Conservation (phyloP, 2,888 invertebrate species). For the Papilio protenor region DNA sequence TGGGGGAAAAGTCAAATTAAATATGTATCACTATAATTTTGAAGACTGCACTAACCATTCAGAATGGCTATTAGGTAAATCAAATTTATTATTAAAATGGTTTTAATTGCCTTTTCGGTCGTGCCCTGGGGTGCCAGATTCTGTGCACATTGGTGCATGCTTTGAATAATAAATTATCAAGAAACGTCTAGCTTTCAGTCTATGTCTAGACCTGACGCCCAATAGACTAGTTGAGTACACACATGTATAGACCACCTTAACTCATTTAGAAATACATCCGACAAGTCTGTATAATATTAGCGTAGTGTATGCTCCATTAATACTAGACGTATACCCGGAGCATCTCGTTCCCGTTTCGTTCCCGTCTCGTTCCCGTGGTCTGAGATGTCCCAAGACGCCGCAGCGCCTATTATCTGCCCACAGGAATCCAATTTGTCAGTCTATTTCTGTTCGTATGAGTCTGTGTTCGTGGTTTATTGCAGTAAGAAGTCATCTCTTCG, state of each 20-base stretch:
- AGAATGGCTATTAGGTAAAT: not conserved
- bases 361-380: slow-evolving; percentile 48
- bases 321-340: not conserved
- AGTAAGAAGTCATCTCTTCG: not conserved
- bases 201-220: not conserved
- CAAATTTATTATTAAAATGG: slow-evolving; percentile 11
- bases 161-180: slow-evolving; percentile 6
- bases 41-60: not conserved
- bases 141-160: not conserved
- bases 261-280: slow-evolving; percentile 21
- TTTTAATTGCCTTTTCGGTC: not conserved
- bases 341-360: not conserved
- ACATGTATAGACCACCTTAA: not conserved
- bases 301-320: slow-evolving; percentile 20
- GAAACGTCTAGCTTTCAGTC: slow-evolving; percentile 9
- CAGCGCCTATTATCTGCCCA: slow-evolving; percentile 31
- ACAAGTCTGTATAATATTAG: slow-evolving; percentile 11
- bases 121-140: not conserved
- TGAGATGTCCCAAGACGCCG: slow-evolving; percentile 46
- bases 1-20: not conserved
- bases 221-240: not conserved
- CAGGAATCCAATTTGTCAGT: slow-evolving; percentile 36
- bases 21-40: not conserved
- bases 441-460: slow-evolving; percentile 31
- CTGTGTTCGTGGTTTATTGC: slow-evolving; percentile 22